Conservation (phyloP, 2,113 vertebrate species). For the Eurypyga helias region DNA sequence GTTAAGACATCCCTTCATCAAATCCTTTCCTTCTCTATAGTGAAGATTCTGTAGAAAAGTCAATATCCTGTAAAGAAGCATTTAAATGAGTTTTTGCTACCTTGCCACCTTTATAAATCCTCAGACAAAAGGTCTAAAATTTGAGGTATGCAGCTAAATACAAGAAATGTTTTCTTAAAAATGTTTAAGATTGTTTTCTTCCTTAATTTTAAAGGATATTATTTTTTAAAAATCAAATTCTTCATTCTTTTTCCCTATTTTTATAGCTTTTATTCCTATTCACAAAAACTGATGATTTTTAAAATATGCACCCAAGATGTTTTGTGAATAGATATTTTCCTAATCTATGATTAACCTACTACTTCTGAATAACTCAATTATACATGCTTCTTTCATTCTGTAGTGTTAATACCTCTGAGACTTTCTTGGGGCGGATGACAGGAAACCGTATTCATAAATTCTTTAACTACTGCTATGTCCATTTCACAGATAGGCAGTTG, state of each 20-base stretch:
- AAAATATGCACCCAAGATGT: background rate
- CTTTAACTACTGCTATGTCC: background rate
- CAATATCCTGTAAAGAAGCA: background rate
- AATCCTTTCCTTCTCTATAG: background rate
- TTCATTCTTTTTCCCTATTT: background rate
- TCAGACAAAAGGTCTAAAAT: background rate
- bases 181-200: background rate
- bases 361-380: background rate
- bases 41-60: background rate
- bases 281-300: background rate
- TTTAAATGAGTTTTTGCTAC: background rate
- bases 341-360: background rate
- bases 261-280: background rate
- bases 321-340: background rate
- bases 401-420: background rate
- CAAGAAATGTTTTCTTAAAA: background rate
- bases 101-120: background rate
- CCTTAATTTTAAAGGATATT: background rate
- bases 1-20: background rate
- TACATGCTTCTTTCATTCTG: rapidly evolving
- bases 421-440: background rate
- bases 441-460: background rate
- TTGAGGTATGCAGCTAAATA: rapidly evolving
- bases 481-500: background rate
- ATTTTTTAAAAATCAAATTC: background rate